A percentile compares a stretch with the other conserved stretches of the same genome.
These are phyloP conservation scores for Plutomurus gul DNA, from an alignment of 1,140 invertebrate species.

Conservation along the genomic window DNA sequence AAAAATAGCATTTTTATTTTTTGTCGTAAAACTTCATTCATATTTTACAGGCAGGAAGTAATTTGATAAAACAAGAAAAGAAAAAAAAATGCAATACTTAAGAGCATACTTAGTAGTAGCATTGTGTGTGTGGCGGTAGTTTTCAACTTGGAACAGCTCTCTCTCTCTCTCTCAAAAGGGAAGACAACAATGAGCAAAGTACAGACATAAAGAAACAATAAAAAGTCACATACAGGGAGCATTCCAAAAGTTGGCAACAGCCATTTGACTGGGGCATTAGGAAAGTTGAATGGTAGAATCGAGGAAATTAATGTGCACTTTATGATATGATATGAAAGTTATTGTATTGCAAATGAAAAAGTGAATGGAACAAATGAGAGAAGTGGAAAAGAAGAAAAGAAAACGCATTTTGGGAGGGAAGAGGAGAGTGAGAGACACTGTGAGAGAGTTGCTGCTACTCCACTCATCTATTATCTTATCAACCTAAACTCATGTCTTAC, in stretches of 20 bases:
- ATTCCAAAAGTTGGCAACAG: background rate
- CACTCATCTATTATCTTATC: no score
- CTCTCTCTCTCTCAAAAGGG: background rate
- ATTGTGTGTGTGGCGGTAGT: background rate
- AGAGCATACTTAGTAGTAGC: no score
- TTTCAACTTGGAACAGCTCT: no score
- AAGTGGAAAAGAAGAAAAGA: no score
- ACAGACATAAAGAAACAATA: slow-evolving; percentile 30
- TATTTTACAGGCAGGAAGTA: slow-evolving; percentile 12
- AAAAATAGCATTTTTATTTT: background rate
- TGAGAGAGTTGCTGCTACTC: no score
- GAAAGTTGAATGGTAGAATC: slow-evolving; percentile 20
- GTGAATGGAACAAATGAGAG: slow-evolving; percentile 9
- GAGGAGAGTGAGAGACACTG: background rate
- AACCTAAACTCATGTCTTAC: no score
- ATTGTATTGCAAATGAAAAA: slow-evolving; percentile 30
- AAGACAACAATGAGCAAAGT: slow-evolving; percentile 21
- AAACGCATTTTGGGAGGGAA: no score
- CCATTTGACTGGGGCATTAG: slow-evolving; percentile 9
- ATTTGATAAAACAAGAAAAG: slow-evolving; percentile 4
- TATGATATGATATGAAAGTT: slow-evolving; percentile 30
- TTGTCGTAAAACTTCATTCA: background rate
- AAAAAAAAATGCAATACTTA: slow-evolving; percentile 5
- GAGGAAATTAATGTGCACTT: slow-evolving; percentile 26
- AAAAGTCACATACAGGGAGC: slow-evolving; percentile 25